Conservation (phyloP, 2,888 invertebrate species). For the Pandemis heparana region DNA sequence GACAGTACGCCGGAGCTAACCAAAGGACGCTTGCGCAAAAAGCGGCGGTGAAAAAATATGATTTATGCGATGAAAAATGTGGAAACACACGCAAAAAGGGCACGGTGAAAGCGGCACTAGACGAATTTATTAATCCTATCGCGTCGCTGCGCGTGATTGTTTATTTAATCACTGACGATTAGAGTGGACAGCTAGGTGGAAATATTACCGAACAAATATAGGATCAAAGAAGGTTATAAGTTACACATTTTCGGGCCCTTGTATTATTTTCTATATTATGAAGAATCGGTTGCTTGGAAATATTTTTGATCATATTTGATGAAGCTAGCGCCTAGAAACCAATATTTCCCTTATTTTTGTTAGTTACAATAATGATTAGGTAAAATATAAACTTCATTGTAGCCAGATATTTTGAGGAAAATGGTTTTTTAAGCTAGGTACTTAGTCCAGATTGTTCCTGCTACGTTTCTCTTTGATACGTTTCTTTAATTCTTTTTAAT, state of each 20-base stretch:
- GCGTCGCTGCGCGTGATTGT: constrained; percentile 52
- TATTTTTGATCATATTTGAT: too few relatives aligned
- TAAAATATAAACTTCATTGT: too few relatives aligned
- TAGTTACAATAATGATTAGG: too few relatives aligned
- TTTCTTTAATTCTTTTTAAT: too few relatives aligned
- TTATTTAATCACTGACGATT: constrained; percentile 34
- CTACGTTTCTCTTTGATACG: too few relatives aligned
- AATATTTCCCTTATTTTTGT: too few relatives aligned
- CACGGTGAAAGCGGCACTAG: constrained; percentile 81
- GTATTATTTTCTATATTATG: background rate
- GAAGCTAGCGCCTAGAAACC: too few relatives aligned
- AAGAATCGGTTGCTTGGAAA: too few relatives aligned
- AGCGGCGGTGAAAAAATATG: constrained; percentile 85
- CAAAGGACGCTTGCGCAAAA: constrained; percentile 82
- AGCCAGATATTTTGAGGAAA: too few relatives aligned
- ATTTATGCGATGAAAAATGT: constrained; percentile 86
- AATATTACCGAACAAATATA: background rate
- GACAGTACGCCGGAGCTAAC: constrained; percentile 80
- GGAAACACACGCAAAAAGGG: constrained; percentile 83
- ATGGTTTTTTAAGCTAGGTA: too few relatives aligned
- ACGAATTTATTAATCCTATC: constrained; percentile 84
- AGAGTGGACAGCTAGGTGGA: background rate
- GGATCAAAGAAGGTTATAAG: background rate
- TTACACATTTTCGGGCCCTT: background rate
- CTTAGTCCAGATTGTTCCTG: too few relatives aligned